Conservation (phyloP, 1,140 invertebrate genomes). For the Orius laevigatus region DNA sequence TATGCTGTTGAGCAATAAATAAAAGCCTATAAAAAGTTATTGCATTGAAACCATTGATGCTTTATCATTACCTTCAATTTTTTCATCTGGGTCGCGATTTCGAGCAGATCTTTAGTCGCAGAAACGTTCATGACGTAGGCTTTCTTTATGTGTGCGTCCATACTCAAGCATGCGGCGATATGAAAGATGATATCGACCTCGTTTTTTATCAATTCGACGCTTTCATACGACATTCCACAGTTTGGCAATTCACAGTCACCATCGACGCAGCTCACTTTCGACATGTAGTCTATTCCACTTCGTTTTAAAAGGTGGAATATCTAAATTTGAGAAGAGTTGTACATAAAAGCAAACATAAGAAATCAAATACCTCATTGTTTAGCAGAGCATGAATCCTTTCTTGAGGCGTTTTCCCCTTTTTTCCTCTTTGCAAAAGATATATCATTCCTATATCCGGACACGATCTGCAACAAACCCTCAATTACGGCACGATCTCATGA, state of each 20-base stretch:
- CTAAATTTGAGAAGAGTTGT: constrained; percentile 24
- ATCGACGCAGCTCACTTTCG: constrained; percentile 41
- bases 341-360: too few species aligned
- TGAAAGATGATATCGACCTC: constrained; percentile 56
- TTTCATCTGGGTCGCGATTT: constrained; percentile 24
- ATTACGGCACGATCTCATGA: too few species aligned
- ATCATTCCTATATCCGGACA: constrained; percentile 55
- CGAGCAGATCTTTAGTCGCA: constrained; percentile 21
- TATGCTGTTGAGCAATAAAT: too few species aligned
- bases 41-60: constrained; percentile 1
- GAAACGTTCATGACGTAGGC: constrained; percentile 22
- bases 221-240: constrained; percentile 48
- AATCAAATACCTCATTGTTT: constrained; percentile 32
- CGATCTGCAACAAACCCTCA: too few species aligned
- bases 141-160: constrained; percentile 41
- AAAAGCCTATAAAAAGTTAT: too few species aligned
- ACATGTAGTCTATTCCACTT: constrained; percentile 30
- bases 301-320: constrained; percentile 36
- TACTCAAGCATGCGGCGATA: constrained; percentile 45
- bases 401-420: constrained; percentile 52
- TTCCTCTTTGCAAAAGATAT: constrained; percentile 63
- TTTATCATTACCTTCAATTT: constrained; percentile 25
- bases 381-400: constrained; percentile 46
- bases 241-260: constrained; percentile 49
- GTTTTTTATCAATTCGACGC: constrained; percentile 36